Evolutionary conservation across 2,888 invertebrate genomes (phyloP).

Genomic region (Hemicrepidius hirtus): DNA sequence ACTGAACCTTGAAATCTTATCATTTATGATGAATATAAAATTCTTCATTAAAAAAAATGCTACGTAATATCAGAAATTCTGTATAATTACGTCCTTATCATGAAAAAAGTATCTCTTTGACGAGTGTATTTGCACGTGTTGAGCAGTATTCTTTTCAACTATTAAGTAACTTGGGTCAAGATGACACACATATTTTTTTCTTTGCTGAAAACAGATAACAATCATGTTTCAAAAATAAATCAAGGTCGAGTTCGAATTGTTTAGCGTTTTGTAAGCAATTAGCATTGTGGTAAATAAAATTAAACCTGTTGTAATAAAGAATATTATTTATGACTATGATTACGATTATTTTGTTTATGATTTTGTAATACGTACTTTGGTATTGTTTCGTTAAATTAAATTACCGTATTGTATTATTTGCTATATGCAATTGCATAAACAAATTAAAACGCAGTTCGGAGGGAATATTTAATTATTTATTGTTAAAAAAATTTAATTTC

Average conservation of each 20-base stretch:
- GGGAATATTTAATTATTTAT: no score
- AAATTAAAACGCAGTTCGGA: neutral
- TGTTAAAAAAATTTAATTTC: no score
- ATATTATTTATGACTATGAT: conserved; percentile 29
- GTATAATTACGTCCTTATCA: no score
- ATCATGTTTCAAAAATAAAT: conserved; percentile 37
- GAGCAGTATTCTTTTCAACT: neutral
- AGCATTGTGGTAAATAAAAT: conserved; percentile 10
- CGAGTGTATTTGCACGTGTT: no score
- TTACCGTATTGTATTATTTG: conserved; percentile 12
- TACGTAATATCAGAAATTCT: neutral
- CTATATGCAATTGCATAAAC: neutral
- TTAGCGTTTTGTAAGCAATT: conserved; percentile 31
- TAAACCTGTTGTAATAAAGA: conserved; percentile 20
- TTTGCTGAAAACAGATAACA: neutral
- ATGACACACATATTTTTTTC: conserved; percentile 6
- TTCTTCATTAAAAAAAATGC: neutral
- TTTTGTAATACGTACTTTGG: conserved; percentile 24
- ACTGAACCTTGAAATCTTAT: conserved; percentile 26
- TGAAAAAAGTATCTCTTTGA: no score
- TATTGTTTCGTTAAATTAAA: conserved; percentile 35
- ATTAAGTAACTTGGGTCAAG: neutral
- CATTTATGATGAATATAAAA: conserved; percentile 1
- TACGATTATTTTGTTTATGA: conserved; percentile 25
- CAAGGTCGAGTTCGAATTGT: conserved; percentile 25